Evolutionary conservation across 2,113 vertebrate species (phyloP).

Genomic region (Sphaerodactylus townsendi): DNA sequence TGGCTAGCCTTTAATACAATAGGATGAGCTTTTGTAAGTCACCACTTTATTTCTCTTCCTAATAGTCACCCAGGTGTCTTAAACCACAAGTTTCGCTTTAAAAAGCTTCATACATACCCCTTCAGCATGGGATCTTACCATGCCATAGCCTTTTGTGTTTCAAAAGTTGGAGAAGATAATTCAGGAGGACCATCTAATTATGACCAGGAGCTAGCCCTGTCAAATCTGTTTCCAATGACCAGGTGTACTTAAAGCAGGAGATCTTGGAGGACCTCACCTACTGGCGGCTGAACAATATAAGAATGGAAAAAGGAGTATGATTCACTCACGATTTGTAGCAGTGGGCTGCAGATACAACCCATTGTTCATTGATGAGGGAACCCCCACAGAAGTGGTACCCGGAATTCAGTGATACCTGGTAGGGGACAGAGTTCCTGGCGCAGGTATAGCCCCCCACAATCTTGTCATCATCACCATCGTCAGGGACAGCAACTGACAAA

Average conservation of each 20-base stretch:
- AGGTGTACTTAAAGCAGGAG: not conserved
- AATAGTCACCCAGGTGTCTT: too few species aligned
- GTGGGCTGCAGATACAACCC: constrained; percentile 85
- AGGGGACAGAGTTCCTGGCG: constrained; percentile 67
- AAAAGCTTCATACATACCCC: too few species aligned
- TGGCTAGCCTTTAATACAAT: too few species aligned
- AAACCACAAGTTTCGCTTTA: too few species aligned
- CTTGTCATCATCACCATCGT: constrained; percentile 69
- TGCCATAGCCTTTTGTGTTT: too few species aligned
- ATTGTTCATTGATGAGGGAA: constrained; percentile 66
- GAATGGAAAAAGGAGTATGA: not conserved
- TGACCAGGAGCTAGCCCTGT: not conserved
- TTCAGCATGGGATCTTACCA: too few species aligned
- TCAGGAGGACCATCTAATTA: not conserved
- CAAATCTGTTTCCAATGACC: not conserved
- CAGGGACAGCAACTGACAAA: constrained; percentile 48
- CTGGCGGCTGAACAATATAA: not conserved
- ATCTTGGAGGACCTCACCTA: not conserved
- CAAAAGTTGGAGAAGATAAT: not conserved
- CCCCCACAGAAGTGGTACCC: constrained; percentile 78
- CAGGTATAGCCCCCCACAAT: constrained; percentile 82
- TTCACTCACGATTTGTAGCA: constrained; percentile 79
- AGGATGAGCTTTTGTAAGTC: too few species aligned
- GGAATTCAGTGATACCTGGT: constrained; percentile 77
- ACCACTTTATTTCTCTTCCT: too few species aligned